phyloP scores from a whole-genome alignment of 2,113 vertebrate species.

The Lipophrys pholis region DNA sequence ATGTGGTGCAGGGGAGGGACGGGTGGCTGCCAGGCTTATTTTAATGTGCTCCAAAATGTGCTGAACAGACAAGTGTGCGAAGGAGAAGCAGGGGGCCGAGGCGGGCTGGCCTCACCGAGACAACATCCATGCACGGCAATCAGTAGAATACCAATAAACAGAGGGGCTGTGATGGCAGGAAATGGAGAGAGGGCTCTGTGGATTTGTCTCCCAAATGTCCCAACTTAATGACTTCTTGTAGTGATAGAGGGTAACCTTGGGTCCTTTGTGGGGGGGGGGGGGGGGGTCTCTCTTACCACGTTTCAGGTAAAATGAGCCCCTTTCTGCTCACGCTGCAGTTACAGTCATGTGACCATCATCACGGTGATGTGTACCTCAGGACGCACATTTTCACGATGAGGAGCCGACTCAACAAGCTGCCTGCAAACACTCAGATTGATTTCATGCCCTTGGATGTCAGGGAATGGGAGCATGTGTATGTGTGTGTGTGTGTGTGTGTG shows the following conservation, averaged over 20 bases:
- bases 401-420: neutral
- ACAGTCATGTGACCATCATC: conserved; percentile 10
- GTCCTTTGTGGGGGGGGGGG: no score
- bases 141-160: conserved; percentile 59
- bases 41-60: conserved; percentile 61
- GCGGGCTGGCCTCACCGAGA: conserved; percentile 7
- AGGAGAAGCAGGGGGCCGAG: conserved; percentile 17
- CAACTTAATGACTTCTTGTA: conserved; percentile 57
- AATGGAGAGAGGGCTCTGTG: conserved; percentile 31
- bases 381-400: conserved; percentile 2
- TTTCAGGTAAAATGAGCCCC: conserved; percentile 55
- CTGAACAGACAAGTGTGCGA: conserved; percentile 45
- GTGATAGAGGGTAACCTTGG: conserved; percentile 71
- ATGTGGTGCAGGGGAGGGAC: conserved; percentile 48
- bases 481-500: conserved; percentile 33
- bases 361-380: conserved; percentile 41
- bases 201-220: conserved; percentile 51
- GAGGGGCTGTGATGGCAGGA: conserved; percentile 40
- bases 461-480: neutral
- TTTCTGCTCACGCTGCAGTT: conserved; percentile 32
- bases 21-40: conserved; percentile 60
- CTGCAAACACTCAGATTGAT: conserved; percentile 44
- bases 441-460: conserved; percentile 20
- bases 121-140: conserved; percentile 20
- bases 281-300: neutral